Conservation (phyloP, 2,888 invertebrate species). For the Sinotaia quadrata region DNA sequence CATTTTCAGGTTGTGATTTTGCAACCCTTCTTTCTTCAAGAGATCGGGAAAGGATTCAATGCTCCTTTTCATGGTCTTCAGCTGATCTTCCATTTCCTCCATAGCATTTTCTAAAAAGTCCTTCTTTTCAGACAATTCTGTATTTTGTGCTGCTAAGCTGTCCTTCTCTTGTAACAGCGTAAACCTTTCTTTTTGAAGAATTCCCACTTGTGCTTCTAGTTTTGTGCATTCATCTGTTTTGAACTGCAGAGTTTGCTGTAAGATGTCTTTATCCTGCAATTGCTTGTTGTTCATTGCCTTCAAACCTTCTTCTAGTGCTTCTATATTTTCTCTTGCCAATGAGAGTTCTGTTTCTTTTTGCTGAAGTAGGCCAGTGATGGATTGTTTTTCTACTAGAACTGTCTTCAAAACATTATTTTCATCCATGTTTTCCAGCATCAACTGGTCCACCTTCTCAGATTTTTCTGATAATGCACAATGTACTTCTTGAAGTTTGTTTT, state of each 20-base stretch:
- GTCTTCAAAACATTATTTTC: constrained; percentile 25
- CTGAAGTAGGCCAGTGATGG: constrained; percentile 34
- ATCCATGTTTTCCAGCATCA: constrained; percentile 38
- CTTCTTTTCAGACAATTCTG: constrained; percentile 18
- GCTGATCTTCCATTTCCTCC: constrained; percentile 25
- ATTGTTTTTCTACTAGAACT: constrained; percentile 28
- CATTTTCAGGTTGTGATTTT: constrained; percentile 19
- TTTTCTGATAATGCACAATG: constrained; percentile 27
- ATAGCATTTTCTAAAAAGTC: constrained; percentile 19
- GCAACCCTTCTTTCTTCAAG: constrained; percentile 8
- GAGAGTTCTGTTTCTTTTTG: constrained; percentile 35
- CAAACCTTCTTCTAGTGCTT: constrained; percentile 35
- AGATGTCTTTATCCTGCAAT: constrained; percentile 14
- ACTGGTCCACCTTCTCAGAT: constrained; percentile 1
- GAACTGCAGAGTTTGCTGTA: constrained; percentile 15
- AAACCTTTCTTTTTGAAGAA: constrained; percentile 20
- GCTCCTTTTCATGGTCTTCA: constrained; percentile 18
- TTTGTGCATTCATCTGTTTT: constrained; percentile 5
- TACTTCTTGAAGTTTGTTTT: constrained; percentile 22
- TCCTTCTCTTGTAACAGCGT: constrained; percentile 10
- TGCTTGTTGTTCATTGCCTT: constrained; percentile 11
- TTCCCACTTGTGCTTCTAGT: background rate
- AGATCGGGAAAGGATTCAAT: constrained; percentile 12
- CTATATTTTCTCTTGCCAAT: constrained; percentile 32
- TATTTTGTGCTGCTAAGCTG: constrained; percentile 9